Percentiles rank a stretch among this genome's conserved stretches.
phyloP scores from a whole-genome alignment of 2,113 vertebrate species.

The Elephantulus edwardii region DNA sequence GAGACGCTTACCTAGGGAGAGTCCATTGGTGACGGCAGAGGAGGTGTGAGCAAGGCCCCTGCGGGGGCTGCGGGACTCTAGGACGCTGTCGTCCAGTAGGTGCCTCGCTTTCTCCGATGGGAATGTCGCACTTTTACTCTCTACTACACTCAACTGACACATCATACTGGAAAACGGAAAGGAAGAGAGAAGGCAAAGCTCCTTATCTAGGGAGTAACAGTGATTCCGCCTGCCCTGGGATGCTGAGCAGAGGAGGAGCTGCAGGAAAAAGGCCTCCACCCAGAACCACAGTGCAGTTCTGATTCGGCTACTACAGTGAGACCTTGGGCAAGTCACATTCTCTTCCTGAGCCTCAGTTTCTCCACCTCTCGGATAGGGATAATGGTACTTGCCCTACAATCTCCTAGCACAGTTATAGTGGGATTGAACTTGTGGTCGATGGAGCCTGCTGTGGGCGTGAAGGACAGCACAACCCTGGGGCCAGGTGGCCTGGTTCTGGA shows the following conservation, averaged over 20 bases:
- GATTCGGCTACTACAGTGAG: neutral
- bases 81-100: conserved; percentile 96
- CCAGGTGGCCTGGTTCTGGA: neutral
- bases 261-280: neutral
- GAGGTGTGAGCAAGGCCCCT: conserved; percentile 81
- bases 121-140: conserved; percentile 95
- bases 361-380: neutral
- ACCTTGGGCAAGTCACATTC: conserved; percentile 45
- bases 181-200: conserved; percentile 65
- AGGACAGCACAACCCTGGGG: neutral
- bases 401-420: neutral
- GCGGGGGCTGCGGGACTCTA: conserved; percentile 93
- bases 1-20: conserved; percentile 87
- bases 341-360: conserved; percentile 20
- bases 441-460: neutral
- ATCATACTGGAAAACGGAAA: conserved; percentile 88
- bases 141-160: conserved; percentile 94
- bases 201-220: conserved; percentile 33
- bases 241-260: neutral
- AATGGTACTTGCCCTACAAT: neutral
- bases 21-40: conserved; percentile 88
- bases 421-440: neutral
- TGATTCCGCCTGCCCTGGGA: neutral
- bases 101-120: conserved; percentile 93
- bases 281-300: neutral